These are phyloP conservation scores for Trisateles emortualis DNA, from an alignment of 2,888 invertebrate species.

Conservation along the genomic window DNA sequence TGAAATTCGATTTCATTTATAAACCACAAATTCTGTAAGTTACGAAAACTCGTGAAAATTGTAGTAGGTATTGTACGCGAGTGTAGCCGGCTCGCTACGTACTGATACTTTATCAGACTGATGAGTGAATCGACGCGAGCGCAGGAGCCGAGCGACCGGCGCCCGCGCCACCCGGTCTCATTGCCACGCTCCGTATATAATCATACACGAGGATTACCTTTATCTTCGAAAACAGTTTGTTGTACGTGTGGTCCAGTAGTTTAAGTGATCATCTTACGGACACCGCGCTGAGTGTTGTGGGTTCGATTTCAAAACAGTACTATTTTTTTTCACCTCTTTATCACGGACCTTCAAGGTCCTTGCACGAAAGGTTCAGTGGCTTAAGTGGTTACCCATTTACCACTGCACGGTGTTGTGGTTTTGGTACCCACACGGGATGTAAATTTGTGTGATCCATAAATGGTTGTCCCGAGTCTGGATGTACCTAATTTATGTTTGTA, in stretches of 20 bases:
- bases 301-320: too few species aligned
- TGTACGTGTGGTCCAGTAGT: slow-evolving; percentile 29
- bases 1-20: slow-evolving; percentile 11
- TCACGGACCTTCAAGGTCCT: too few species aligned
- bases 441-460: too few species aligned
- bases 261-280: too few species aligned
- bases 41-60: slow-evolving; percentile 50
- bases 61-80: slow-evolving; percentile 52
- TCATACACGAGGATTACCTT: slow-evolving; percentile 51
- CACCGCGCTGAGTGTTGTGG: too few species aligned
- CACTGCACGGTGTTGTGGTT: too few species aligned
- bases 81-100: slow-evolving; percentile 71
- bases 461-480: too few species aligned
- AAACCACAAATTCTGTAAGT: slow-evolving; percentile 21
- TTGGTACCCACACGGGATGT: too few species aligned
- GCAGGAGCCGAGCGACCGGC: slow-evolving; percentile 46
- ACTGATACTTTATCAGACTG: slow-evolving; percentile 71
- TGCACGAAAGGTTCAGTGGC: too few species aligned
- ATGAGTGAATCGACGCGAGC: slow-evolving; percentile 48
- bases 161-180: slow-evolving; percentile 62
- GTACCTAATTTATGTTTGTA: too few species aligned
- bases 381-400: too few species aligned
- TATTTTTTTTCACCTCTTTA: too few species aligned
- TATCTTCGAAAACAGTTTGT: slow-evolving; percentile 27
- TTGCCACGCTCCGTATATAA: slow-evolving; percentile 69